Conservation (phyloP, 2,113 vertebrate species). For the Accipiter virgatus region DNA sequence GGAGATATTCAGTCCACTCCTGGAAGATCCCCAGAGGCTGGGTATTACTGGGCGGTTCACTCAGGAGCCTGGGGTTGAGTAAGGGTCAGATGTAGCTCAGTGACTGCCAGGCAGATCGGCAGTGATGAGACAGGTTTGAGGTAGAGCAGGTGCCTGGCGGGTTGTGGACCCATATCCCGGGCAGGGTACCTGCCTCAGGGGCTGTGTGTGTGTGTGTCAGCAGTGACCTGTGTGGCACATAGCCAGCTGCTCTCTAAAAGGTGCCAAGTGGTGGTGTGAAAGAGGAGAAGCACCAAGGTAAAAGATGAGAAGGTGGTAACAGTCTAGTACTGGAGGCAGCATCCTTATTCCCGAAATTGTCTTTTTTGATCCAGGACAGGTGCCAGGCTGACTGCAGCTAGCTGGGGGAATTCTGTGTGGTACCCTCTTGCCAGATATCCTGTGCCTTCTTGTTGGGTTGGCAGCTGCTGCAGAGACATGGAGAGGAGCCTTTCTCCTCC, state of each 20-base stretch:
- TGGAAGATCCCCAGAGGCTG: not conserved
- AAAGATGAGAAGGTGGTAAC: not conserved
- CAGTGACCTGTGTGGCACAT: not conserved
- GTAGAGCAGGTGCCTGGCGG: rapidly evolving
- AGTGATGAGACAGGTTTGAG: not conserved
- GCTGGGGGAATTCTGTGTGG: not conserved
- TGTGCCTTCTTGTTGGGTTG: not conserved
- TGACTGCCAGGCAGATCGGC: not conserved
- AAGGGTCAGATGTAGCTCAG: not conserved
- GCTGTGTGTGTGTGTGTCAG: not conserved
- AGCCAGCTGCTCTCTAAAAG: not conserved
- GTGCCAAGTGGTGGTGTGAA: not conserved
- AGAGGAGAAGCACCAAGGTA: not conserved
- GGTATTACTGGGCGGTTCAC: not conserved
- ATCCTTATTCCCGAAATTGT: not conserved
- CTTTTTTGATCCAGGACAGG: not conserved
- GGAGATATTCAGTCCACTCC: not conserved
- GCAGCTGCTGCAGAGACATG: constrained; percentile 21
- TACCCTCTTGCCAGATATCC: not conserved
- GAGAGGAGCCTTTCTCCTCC: not conserved
- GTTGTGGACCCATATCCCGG: not conserved
- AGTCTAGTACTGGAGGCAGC: not conserved
- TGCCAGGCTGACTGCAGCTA: not conserved
- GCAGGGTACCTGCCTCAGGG: not conserved
- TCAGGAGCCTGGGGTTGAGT: not conserved